A percentile compares a stretch with the other conserved stretches of the same genome.
Evolutionary conservation across 2,797 vertebrate genomes (phyloP).

Genomic region (Ptychadena robeensis): DNA sequence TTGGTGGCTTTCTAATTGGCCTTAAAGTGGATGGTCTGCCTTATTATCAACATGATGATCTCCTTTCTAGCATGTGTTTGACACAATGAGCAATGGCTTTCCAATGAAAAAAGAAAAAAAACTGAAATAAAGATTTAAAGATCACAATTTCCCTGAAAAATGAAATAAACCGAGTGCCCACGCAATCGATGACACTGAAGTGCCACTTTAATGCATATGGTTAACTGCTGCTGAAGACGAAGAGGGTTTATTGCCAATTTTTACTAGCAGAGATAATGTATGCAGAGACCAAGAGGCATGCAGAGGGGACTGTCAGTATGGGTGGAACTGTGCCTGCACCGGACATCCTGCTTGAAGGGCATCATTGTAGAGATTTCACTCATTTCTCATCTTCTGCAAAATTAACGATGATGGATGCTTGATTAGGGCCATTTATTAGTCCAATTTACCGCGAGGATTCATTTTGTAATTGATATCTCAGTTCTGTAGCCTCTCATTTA

Average conservation of each 20-base stretch:
- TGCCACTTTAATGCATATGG: not conserved
- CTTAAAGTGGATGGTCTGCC: not conserved
- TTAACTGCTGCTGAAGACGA: not conserved
- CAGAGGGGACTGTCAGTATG: not conserved
- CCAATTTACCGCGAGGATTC: conserved; percentile 83
- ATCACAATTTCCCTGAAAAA: not conserved
- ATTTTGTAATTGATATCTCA: conserved; percentile 87
- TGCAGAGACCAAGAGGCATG: not conserved
- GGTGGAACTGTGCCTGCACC: conserved; percentile 24
- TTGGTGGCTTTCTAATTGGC: no score
- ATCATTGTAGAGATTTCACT: conserved; percentile 77
- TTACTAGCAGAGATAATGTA: conserved; percentile 3
- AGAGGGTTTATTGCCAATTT: conserved; percentile 10
- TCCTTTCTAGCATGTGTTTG: not conserved
- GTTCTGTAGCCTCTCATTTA: conserved; percentile 86
- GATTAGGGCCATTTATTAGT: conserved; percentile 84
- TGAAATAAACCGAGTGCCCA: not conserved
- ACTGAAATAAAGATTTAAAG: not conserved
- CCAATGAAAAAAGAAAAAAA: not conserved
- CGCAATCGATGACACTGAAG: not conserved
- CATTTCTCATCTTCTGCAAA: conserved; percentile 69
- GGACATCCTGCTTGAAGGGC: conserved; percentile 61
- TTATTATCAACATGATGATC: not conserved
- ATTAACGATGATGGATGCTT: conserved; percentile 82
- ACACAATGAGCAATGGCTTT: not conserved